Conservation (phyloP, 1,140 invertebrate species). For the Penaeus chinensis region DNA sequence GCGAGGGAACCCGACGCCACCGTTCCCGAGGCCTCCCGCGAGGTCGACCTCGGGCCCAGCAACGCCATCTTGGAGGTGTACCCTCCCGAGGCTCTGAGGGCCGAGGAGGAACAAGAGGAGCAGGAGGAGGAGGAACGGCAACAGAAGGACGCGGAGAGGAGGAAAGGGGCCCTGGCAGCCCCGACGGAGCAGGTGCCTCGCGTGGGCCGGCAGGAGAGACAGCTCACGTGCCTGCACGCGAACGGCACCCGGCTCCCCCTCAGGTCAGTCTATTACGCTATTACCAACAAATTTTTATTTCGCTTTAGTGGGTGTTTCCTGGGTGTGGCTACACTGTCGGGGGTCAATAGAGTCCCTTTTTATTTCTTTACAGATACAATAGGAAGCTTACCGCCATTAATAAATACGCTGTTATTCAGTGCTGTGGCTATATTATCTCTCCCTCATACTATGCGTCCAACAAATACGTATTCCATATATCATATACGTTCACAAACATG, state of each 20-base stretch:
- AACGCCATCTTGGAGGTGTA: not conserved
- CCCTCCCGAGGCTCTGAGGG: not conserved
- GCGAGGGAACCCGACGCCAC: not conserved
- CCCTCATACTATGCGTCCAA: too few species aligned
- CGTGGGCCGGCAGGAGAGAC: constrained; percentile 39
- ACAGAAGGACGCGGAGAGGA: not conserved
- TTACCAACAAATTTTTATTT: too few species aligned
- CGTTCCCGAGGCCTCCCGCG: not conserved
- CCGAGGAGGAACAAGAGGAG: not conserved
- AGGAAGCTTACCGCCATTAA: too few species aligned
- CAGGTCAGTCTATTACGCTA: not conserved
- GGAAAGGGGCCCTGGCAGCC: not conserved
- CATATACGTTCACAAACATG: too few species aligned
- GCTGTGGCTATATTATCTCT: too few species aligned
- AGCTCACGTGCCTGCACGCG: constrained; percentile 38
- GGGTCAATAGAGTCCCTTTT: too few species aligned
- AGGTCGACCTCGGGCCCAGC: not conserved
- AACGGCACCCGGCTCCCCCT: constrained; percentile 47
- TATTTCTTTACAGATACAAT: too few species aligned
- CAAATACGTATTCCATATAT: too few species aligned
- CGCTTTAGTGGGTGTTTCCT: too few species aligned
- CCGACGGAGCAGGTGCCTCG: not conserved
- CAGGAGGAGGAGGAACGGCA: not conserved
- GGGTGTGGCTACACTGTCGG: too few species aligned
- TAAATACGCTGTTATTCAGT: too few species aligned